Conservation (phyloP, 2,888 invertebrate genomes). For the Danaus chrysippus region DNA sequence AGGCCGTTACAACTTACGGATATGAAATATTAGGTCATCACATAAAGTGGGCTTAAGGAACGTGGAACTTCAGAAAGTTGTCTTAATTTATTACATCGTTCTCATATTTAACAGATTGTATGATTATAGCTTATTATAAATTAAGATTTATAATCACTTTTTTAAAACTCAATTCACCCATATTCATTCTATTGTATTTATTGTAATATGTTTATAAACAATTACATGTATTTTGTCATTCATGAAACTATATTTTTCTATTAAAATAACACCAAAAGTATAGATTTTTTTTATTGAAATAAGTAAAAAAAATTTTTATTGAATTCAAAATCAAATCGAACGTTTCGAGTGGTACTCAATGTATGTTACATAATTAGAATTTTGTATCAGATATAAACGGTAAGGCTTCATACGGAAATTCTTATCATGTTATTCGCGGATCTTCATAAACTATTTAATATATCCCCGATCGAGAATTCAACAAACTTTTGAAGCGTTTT, state of each 20-base stretch:
- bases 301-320: too few species aligned
- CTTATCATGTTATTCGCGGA: not conserved
- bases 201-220: too few species aligned
- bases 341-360: too few species aligned
- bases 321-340: too few species aligned
- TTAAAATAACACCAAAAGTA: too few species aligned
- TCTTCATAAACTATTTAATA: slow-evolving; percentile 1
- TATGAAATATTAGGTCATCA: slow-evolving; percentile 26
- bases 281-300: too few species aligned
- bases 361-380: not conserved
- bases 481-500: not conserved
- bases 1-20: slow-evolving; percentile 29
- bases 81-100: slow-evolving; percentile 4
- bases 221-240: too few species aligned
- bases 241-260: too few species aligned
- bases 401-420: not conserved
- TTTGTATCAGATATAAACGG: not conserved
- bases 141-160: too few species aligned
- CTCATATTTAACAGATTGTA: slow-evolving; percentile 9
- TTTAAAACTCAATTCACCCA: too few species aligned
- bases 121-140: not conserved
- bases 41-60: slow-evolving; percentile 7
- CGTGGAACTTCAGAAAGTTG: slow-evolving; percentile 1
- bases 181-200: too few species aligned
- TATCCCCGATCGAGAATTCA: not conserved